These are phyloP conservation scores for Probaryconus sp. DNA, from an alignment of 1,140 invertebrate genomes.

Conservation along the genomic window DNA sequence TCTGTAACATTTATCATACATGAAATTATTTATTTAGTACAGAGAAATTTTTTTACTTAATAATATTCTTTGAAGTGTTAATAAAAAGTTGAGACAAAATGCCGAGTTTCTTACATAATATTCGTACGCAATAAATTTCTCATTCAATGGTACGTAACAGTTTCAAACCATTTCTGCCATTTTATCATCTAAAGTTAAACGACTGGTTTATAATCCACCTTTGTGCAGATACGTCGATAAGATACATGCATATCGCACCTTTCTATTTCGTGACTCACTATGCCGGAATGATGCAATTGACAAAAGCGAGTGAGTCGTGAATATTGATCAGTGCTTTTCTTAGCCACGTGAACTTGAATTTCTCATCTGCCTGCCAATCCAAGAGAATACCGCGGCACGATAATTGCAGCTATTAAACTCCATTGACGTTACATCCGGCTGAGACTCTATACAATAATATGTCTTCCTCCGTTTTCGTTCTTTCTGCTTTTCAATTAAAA, in stretches of 20 bases:
- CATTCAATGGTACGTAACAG: slow-evolving; percentile 23
- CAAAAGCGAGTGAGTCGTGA: slow-evolving; percentile 53
- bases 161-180: background rate
- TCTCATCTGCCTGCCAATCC: slow-evolving; percentile 14
- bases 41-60: too few relatives aligned
- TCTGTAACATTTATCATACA: too few relatives aligned
- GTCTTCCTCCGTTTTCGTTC: slow-evolving; percentile 50
- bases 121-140: slow-evolving; percentile 48
- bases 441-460: slow-evolving; percentile 39
- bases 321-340: slow-evolving; percentile 43
- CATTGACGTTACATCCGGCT: slow-evolving; percentile 59
- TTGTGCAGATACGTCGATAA: slow-evolving; percentile 32
- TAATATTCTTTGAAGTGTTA: too few relatives aligned
- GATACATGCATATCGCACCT: slow-evolving; percentile 48
- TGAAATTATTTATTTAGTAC: too few relatives aligned
- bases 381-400: slow-evolving; percentile 31
- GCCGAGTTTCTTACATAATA: slow-evolving; percentile 28
- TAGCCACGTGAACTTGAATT: slow-evolving; percentile 53
- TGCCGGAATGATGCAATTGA: slow-evolving; percentile 47
- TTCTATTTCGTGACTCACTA: slow-evolving; percentile 42
- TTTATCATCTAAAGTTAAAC: slow-evolving; percentile 18
- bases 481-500: slow-evolving; percentile 19
- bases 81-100: too few relatives aligned
- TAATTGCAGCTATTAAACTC: slow-evolving; percentile 59
- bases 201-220: slow-evolving; percentile 26